A percentile compares a stretch with the other conserved stretches of the same genome.
Evolutionary conservation across 2,888 invertebrate species (phyloP).

Genomic region (Candidula unifasciata): DNA sequence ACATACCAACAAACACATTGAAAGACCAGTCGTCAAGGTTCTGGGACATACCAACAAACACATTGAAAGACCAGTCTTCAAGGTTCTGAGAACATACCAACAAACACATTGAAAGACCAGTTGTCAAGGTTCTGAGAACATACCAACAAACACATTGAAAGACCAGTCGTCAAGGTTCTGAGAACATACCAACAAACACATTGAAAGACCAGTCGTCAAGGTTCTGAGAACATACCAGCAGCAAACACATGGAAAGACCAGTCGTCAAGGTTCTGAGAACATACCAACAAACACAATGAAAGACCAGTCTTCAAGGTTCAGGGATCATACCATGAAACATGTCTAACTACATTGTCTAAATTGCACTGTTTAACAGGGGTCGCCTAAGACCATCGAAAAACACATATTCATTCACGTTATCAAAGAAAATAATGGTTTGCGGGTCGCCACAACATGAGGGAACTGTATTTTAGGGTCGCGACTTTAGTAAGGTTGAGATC

Average conservation of each 20-base stretch:
- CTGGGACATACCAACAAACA: too few relatives aligned
- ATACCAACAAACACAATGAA: slow-evolving; percentile 91
- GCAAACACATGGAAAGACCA: slow-evolving; percentile 93
- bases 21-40: too few relatives aligned
- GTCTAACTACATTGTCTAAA: too few relatives aligned
- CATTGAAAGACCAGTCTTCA: slow-evolving; percentile 96
- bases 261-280: slow-evolving; percentile 84
- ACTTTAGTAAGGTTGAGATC: too few relatives aligned
- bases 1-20: neutral
- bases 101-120: slow-evolving; percentile 92
- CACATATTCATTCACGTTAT: too few relatives aligned
- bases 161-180: slow-evolving; percentile 90
- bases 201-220: slow-evolving; percentile 97
- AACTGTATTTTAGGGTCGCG: too few relatives aligned
- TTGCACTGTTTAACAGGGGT: too few relatives aligned
- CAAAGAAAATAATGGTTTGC: too few relatives aligned
- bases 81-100: slow-evolving; percentile 78
- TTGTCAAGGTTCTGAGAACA: slow-evolving; percentile 84
- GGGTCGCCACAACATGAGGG: too few relatives aligned
- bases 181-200: slow-evolving; percentile 92
- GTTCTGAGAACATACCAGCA: slow-evolving; percentile 65
- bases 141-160: slow-evolving; percentile 91
- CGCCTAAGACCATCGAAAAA: too few relatives aligned
- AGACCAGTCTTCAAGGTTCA: slow-evolving; percentile 89
- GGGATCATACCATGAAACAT: slow-evolving; percentile 89